These are phyloP conservation scores for Chanos chanos DNA, from an alignment of 2,797 vertebrate genomes.

Conservation along the genomic window DNA sequence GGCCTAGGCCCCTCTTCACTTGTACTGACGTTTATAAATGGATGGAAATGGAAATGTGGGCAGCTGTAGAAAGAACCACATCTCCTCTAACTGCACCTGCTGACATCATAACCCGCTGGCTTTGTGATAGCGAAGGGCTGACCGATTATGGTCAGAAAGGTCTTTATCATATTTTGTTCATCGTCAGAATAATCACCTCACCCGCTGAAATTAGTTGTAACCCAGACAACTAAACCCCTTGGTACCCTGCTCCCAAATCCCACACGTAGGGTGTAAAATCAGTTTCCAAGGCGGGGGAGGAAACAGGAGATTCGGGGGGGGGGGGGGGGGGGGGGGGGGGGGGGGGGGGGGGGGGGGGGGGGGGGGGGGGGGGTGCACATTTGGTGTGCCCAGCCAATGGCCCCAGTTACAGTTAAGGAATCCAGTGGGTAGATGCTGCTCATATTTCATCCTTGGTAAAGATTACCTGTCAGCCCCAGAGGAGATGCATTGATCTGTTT, in stretches of 20 bases:
- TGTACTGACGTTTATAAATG: constrained; percentile 74
- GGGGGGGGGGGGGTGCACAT: constrained; percentile 47
- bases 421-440: constrained; percentile 70
- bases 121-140: constrained; percentile 3
- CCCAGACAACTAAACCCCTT: constrained; percentile 55
- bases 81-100: constrained; percentile 40
- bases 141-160: constrained; percentile 49
- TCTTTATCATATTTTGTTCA: constrained; percentile 51
- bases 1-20: constrained; percentile 47
- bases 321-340: constrained; percentile 42
- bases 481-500: constrained; percentile 86
- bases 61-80: constrained; percentile 52
- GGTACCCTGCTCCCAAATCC: constrained; percentile 29
- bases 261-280: constrained; percentile 47
- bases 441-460: constrained; percentile 83
- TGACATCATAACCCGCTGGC: constrained; percentile 11
- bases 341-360: constrained; percentile 57
- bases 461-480: constrained; percentile 82
- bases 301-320: constrained; percentile 47
- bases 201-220: constrained; percentile 66
- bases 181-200: constrained; percentile 42
- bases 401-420: constrained; percentile 78
- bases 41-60: constrained; percentile 47
- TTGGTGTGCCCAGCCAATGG: constrained; percentile 69
- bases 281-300: constrained; percentile 64